Percentiles rank a stretch among this genome's conserved stretches.
phyloP scores from a whole-genome alignment of 2,797 vertebrate species.

The Galaxias olidus region DNA sequence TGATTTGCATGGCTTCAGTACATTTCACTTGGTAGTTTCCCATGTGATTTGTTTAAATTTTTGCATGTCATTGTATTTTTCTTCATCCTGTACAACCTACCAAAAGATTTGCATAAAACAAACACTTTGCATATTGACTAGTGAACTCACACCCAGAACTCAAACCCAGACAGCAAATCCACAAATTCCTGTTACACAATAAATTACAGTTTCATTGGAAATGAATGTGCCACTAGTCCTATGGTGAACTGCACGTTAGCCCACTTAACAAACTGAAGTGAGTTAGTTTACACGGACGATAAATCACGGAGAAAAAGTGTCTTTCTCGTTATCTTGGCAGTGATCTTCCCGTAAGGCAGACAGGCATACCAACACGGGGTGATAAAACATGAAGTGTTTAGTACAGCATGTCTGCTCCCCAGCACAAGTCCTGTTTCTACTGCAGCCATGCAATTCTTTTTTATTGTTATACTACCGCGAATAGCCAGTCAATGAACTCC shows the following conservation, averaged over 20 bases:
- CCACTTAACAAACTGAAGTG: neutral
- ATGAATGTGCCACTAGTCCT: too few relatives aligned
- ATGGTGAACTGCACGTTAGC: too few relatives aligned
- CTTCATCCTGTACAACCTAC: neutral
- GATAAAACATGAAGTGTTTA: conserved; percentile 46
- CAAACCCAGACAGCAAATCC: too few relatives aligned
- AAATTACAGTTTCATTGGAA: too few relatives aligned
- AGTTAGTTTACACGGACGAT: conserved; percentile 45
- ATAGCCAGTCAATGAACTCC: neutral
- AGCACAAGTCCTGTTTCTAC: conserved; percentile 1
- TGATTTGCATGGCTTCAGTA: conserved; percentile 33
- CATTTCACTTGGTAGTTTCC: conserved; percentile 6
- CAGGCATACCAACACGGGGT: neutral
- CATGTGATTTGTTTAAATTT: conserved; percentile 62
- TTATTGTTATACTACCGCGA: neutral
- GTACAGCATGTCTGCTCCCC: conserved; percentile 5
- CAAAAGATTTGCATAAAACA: conserved; percentile 4
- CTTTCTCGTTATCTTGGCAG: conserved; percentile 47
- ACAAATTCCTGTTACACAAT: too few relatives aligned
- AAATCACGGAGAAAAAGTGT: conserved; percentile 37
- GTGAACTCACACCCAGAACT: neutral
- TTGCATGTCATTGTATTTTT: conserved; percentile 48
- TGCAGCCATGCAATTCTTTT: conserved; percentile 7
- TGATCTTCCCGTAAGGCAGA: conserved; percentile 62
- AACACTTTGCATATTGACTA: neutral